Evolutionary conservation across 1,140 invertebrate genomes (phyloP).

Genomic region (Cotesia chilonis): DNA sequence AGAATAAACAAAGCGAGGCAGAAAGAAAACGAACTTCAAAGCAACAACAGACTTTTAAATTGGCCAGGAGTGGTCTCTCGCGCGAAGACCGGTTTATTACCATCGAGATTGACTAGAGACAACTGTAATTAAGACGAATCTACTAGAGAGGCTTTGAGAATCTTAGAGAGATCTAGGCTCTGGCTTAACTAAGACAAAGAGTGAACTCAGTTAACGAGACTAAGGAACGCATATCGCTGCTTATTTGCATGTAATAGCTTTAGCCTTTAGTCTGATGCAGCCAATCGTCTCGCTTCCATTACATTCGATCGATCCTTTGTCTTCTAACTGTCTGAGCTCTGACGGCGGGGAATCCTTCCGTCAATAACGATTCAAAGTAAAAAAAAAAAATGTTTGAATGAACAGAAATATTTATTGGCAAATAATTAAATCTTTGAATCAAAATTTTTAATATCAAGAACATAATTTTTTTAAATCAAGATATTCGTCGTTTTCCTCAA

Average conservation of each 20-base stretch:
- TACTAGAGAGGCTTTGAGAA: conserved; percentile 55
- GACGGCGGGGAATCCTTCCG: too few relatives aligned
- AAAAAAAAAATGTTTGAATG: too few relatives aligned
- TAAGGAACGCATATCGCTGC: conserved; percentile 49
- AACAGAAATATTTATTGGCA: too few relatives aligned
- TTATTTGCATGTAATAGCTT: conserved; percentile 64
- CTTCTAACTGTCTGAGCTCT: not conserved
- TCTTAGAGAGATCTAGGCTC: conserved; percentile 43
- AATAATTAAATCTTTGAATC: too few relatives aligned
- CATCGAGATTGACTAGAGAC: conserved; percentile 66
- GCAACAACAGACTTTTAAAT: conserved; percentile 29
- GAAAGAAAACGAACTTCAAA: not conserved
- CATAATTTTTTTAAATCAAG: too few relatives aligned
- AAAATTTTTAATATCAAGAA: too few relatives aligned
- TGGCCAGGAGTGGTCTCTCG: conserved; percentile 2
- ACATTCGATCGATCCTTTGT: conserved; percentile 20
- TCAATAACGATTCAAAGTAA: too few relatives aligned
- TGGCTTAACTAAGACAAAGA: conserved; percentile 34
- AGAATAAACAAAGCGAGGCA: too few relatives aligned
- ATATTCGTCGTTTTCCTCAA: too few relatives aligned
- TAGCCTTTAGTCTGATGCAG: conserved; percentile 46
- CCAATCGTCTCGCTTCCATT: conserved; percentile 19
- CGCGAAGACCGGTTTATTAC: conserved; percentile 58
- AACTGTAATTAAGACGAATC: conserved; percentile 65
- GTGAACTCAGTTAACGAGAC: conserved; percentile 46